Conservation (phyloP, 2,888 invertebrate species). For the Lottia gigantea region DNA sequence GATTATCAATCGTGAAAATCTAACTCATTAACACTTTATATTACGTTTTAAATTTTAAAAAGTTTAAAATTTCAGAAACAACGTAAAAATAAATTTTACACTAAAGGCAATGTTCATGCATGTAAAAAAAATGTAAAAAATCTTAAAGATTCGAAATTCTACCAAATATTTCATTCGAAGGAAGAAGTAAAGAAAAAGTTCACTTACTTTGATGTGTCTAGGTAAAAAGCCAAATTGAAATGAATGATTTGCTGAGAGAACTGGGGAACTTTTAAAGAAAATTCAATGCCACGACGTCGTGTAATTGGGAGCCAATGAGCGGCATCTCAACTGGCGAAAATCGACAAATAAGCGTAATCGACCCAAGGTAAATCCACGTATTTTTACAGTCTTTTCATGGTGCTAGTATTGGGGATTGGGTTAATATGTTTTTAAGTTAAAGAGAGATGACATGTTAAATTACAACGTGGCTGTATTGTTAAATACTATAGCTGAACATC, state of each 20-base stretch:
- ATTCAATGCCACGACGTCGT: not conserved
- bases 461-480: constrained; percentile 5
- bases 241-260: not conserved
- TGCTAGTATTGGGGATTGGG: too few species aligned
- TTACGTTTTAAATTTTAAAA: too few species aligned
- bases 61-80: too few species aligned
- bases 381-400: not conserved
- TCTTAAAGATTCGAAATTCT: not conserved
- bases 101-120: too few species aligned
- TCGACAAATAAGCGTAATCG: constrained; percentile 1
- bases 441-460: not conserved
- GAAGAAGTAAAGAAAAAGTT: not conserved
- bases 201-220: constrained; percentile 18
- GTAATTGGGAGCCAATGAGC: not conserved
- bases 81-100: too few species aligned
- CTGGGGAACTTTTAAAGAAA: not conserved
- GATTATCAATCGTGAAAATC: too few species aligned
- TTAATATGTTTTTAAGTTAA: too few species aligned
- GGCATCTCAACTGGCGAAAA: not conserved
- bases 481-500: not conserved
- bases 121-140: not conserved
- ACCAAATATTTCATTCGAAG: not conserved
- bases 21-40: too few species aligned
- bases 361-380: not conserved
- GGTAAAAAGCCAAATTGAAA: constrained; percentile 8